Evolutionary conservation across 53 echinoderm and acorn worm genomes (phyloP), one percentile per base, ranked within the genome.

Genomic region (Luidia sarsii): DNA sequence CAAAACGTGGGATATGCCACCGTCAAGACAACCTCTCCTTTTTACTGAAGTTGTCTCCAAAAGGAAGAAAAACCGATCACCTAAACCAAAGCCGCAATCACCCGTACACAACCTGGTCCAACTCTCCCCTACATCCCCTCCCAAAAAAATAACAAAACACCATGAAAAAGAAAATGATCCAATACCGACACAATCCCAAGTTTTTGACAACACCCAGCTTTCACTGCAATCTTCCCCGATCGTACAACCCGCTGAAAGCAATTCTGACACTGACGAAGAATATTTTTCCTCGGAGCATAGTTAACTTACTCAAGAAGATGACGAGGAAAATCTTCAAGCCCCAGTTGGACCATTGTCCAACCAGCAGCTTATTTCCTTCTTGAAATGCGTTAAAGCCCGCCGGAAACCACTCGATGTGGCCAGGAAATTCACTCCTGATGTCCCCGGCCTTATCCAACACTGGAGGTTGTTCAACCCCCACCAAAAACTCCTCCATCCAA

Each of bases 391-490:
- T 21, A 65, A 65, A 33, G n/a, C 65, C 39, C n/a, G 24, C 15
- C 37, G 39, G 31, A 65, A 38, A 0, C 33, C 38, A 33, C 38
- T 38, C 9, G 7, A n/a, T 21, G 39, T 65, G 9, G 65, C 65
- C 22, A 20, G 10, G 22, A 21, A 16, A 56, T 56, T 56, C 56
- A 56, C 56, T 2, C 1, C 8, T 2, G 27, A 56, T 11, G 3
- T 56, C 3, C 56, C 56, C 24, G 56, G 56, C 24, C 56, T 56
- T 24, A 28, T 56, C 3, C 22, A 56, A 73, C 38, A 35, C 57
- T 24, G 57, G 57, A 1, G 74, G 74, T n/a, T 73, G 74, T 33
- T 54, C 74, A 5, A 38, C 65, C 23, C 39, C 65, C n/a, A 7
- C 20, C 20, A 37, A 39, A 11, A 65, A 65, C 65, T 3, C 65